Base-by-base conservation (phyloP, 2,113 vertebrate species). In the Peucedramus taeniatus region DNA sequence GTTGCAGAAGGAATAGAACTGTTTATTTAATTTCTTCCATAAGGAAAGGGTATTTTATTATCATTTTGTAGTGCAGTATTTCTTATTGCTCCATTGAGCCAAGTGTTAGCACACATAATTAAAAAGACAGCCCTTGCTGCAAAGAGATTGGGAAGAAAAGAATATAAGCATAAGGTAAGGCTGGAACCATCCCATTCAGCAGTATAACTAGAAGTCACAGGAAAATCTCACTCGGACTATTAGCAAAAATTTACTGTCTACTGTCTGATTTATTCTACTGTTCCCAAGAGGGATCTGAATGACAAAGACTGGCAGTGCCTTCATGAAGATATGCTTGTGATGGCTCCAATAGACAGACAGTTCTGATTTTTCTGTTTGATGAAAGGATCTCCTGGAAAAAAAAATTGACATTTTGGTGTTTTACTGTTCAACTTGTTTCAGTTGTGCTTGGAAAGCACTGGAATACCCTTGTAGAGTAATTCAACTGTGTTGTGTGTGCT, bases 11-110 rank as follows among this genome's bases (percentile, higher is more conserved):
- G 60, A 93, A 78, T 28, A 71, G 35, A 86, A 88, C 18, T 72
- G 61, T 94, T 94, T 87, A 47, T 95, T 96, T 93, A 91, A 45
- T 88, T 75, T 85, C 63, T 75, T 89, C 39, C 16, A 7, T 80
- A 78, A 81, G 78, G 8, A 92, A 91, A 83, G 18, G 3, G 9
- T 85, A 74, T 77, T 91, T 93, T 74, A 54, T 90, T 88, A 80
- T 61, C 0, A 57, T 84, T 84, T 87, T 69, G 26, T 76, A 83
- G 15, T 57, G 15, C 18, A 44, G 47, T 45, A 79, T 82, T 87
- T 35, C 49, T 76, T 89, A 72, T 68, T 65, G 45, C 26, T 91
- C 83, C 40, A 79, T 40, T 79, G 30, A 89, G 37, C 28, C 61
- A 87, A 60, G n/a, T 56, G 35, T 50, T 77, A 78, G 35, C 15